A percentile compares a stretch with the other conserved stretches of the same genome.
Conservation (phyloP, 1,140 invertebrate genomes). For the Drosophila miranda region DNA sequence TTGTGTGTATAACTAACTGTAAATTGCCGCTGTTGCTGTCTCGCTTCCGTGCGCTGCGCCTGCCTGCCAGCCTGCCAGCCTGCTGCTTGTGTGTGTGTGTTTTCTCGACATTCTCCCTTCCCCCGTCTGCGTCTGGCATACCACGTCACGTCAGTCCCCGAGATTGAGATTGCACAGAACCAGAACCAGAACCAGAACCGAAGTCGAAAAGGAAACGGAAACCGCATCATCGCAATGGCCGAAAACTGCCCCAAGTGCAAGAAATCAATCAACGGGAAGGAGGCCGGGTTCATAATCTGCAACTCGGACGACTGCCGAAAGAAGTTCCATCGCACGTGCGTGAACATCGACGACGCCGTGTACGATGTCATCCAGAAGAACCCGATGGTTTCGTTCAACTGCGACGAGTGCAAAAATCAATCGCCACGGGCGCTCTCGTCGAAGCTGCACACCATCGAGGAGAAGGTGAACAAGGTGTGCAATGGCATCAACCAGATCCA, state of each 20-base stretch:
- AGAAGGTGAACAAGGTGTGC: constrained; percentile 79
- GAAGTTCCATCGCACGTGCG: constrained; percentile 75
- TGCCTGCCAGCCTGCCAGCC: neutral
- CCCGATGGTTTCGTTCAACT: constrained; percentile 76
- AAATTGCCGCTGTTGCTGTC: constrained; percentile 14
- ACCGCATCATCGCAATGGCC: constrained; percentile 47
- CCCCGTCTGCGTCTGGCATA: constrained; percentile 7
- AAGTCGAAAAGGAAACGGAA: constrained; percentile 29
- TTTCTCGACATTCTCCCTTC: constrained; percentile 48
- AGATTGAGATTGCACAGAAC: neutral
- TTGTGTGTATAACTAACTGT: constrained; percentile 3
- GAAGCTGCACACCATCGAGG: constrained; percentile 78
- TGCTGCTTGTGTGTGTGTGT: constrained; percentile 47
- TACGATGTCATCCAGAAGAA: constrained; percentile 80
- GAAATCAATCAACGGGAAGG: constrained; percentile 77
- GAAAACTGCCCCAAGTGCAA: constrained; percentile 80
- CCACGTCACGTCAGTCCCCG: no score
- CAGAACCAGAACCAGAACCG: constrained; percentile 1
- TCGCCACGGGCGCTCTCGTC: constrained; percentile 64
- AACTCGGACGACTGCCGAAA: constrained; percentile 76
- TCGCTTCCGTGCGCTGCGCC: constrained; percentile 22
- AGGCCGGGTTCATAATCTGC: constrained; percentile 71
- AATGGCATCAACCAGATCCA: constrained; percentile 79
- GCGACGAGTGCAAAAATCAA: constrained; percentile 78
- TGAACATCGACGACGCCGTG: constrained; percentile 74